A percentile compares a stretch with the other conserved stretches of the same genome.
Conservation (phyloP, 1,140 invertebrate species). For the Pseudomyrmex flavicornis region DNA sequence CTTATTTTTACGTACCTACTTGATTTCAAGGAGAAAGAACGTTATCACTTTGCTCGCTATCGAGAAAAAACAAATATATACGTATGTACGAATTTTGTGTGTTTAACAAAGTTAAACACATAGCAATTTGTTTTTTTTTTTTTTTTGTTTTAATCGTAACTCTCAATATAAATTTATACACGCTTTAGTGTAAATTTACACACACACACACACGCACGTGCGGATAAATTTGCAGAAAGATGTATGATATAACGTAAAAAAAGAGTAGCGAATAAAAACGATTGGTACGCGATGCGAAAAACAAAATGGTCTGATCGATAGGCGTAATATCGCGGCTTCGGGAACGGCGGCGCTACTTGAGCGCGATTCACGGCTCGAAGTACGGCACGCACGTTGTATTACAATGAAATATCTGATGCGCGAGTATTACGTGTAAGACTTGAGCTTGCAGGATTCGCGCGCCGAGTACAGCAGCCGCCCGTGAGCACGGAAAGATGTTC, state of each 20-base stretch:
- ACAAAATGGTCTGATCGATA: not conserved
- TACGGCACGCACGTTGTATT: not conserved
- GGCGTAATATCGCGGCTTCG: not conserved
- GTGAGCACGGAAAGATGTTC: constrained; percentile 42
- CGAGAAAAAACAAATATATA: not conserved
- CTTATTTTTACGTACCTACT: not conserved
- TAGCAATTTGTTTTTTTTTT: not conserved
- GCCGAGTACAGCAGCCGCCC: not conserved
- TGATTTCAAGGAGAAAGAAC: not conserved
- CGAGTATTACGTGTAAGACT: constrained; percentile 21
- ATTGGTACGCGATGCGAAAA: not conserved
- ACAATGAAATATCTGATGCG: constrained; percentile 27
- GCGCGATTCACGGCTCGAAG: not conserved
- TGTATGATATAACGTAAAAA: too few species aligned
- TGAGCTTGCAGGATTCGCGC: constrained; percentile 1
- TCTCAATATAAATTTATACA: too few species aligned
- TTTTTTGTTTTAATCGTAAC: too few species aligned
- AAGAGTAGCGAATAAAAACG: not conserved
- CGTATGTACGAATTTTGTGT: not conserved
- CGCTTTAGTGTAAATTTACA: too few species aligned
- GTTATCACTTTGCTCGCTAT: constrained; percentile 19
- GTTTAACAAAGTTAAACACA: constrained; percentile 2
- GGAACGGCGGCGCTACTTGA: not conserved
- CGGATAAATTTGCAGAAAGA: too few species aligned
- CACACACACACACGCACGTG: too few species aligned